phyloP scores from a whole-genome alignment of 35 echinoderm and acorn worm genomes.

The Eucidaris tribuloides region DNA sequence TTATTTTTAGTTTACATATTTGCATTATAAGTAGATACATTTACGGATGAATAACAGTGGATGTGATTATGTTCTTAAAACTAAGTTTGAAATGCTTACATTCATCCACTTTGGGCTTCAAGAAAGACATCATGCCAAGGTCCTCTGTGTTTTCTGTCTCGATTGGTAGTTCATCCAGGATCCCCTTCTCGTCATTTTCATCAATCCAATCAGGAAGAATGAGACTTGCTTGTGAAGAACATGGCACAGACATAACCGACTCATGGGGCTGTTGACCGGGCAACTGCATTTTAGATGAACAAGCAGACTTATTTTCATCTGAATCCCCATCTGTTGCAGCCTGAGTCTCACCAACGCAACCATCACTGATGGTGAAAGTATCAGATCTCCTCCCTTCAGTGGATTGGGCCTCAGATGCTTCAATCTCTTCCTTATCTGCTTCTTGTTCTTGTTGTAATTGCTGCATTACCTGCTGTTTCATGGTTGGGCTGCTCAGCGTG shows the following conservation, averaged over 20 bases:
- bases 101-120: background rate
- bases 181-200: constrained; percentile 1
- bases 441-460: background rate
- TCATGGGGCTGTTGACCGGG: no score
- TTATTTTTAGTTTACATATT: no score
- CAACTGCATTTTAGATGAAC: no score
- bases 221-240: no score
- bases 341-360: background rate
- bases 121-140: background rate
- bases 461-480: background rate
- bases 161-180: constrained; percentile 12
- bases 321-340: background rate
- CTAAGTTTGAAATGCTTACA: background rate
- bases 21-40: no score
- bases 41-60: no score
- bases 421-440: background rate
- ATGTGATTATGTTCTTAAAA: background rate
- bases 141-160: constrained; percentile 20
- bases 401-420: background rate
- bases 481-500: background rate
- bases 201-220: background rate
- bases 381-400: constrained; percentile 22
- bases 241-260: no score
- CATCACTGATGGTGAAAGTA: constrained; percentile 41
- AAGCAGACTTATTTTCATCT: background rate